Percentiles rank a stretch among this genome's conserved stretches.
Evolutionary conservation across 2,888 invertebrate genomes (phyloP).

Genomic region (Calliopum simillimum): DNA sequence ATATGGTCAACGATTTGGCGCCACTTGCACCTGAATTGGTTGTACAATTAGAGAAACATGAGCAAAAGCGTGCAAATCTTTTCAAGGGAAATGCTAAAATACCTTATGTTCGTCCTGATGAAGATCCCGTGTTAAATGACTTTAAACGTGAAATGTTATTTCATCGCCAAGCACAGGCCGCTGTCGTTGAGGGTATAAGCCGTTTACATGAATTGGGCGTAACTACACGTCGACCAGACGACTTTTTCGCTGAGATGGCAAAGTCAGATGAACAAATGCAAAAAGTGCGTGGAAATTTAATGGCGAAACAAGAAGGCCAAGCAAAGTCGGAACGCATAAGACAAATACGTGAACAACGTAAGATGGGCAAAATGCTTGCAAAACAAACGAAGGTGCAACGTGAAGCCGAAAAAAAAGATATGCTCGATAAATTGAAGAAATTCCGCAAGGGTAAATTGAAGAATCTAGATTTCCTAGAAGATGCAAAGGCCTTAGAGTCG

Average conservation of each 20-base stretch:
- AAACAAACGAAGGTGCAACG: constrained; percentile 86
- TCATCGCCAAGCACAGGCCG: constrained; percentile 87
- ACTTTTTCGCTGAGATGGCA: constrained; percentile 99
- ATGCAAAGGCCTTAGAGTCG: constrained; percentile 68
- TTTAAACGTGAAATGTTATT: constrained; percentile 91
- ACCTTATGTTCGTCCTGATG: constrained; percentile 72
- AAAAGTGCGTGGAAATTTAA: constrained; percentile 85
- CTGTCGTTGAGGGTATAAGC: constrained; percentile 84
- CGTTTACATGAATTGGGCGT: constrained; percentile 81
- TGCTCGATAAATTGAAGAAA: constrained; percentile 93
- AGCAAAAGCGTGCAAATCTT: constrained; percentile 75
- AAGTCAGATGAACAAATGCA: constrained; percentile 98
- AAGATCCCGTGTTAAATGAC: constrained; percentile 88
- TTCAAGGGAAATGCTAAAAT: constrained; percentile 79
- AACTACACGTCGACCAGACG: constrained; percentile 87
- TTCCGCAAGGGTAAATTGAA: constrained; percentile 86
- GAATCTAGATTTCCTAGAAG: constrained; percentile 84
- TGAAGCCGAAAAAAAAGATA: constrained; percentile 90
- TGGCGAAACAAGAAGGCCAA: constrained; percentile 86
- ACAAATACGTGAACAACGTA: constrained; percentile 89
- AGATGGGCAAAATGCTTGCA: constrained; percentile 91
- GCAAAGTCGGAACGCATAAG: constrained; percentile 91
- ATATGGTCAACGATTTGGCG: constrained; percentile 81
- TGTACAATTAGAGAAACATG: constrained; percentile 80
- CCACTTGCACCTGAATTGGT: constrained; percentile 88